A percentile compares a stretch with the other conserved stretches of the same genome.
phyloP scores from a whole-genome alignment of 2,797 vertebrate genomes.

The Intellagama lesueurii region DNA sequence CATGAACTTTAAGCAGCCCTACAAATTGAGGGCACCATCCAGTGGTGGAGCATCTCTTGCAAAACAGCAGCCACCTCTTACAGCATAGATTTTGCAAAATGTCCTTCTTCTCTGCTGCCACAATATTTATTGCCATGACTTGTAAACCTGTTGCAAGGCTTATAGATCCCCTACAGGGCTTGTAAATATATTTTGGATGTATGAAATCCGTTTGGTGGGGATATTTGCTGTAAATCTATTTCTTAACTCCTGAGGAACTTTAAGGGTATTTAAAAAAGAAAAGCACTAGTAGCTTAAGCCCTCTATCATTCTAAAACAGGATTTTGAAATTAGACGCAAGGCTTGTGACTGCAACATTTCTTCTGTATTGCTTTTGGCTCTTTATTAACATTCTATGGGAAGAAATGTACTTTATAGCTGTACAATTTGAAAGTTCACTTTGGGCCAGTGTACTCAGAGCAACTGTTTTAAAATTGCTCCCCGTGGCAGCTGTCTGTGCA shows the following conservation, averaged over 20 bases:
- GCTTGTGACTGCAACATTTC: constrained; percentile 30
- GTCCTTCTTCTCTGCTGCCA: background rate
- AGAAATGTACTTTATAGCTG: background rate
- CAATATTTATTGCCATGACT: constrained; percentile 43
- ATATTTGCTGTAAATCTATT: constrained; percentile 52
- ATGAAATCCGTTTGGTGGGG: constrained; percentile 51
- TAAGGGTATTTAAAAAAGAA: constrained; percentile 12
- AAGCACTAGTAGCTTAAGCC: constrained; percentile 32
- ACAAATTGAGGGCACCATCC: background rate
- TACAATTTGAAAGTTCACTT: background rate
- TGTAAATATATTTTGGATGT: constrained; percentile 44
- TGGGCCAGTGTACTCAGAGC: background rate
- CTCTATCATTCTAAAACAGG: constrained; percentile 19
- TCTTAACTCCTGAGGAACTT: constrained; percentile 36
- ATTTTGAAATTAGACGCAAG: constrained; percentile 26
- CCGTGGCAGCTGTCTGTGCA: background rate
- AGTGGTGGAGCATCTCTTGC: too few relatives aligned
- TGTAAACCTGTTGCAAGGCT: constrained; percentile 40
- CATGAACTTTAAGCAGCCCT: background rate
- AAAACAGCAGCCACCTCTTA: background rate
- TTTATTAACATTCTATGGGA: background rate
- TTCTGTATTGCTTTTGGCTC: background rate
- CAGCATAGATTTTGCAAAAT: background rate
- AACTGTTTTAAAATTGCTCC: background rate
- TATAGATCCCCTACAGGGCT: constrained; percentile 53